Percentiles rank a stretch among this genome's conserved stretches.
These are phyloP conservation scores for Chaetorhynchus papuensis DNA, from an alignment of 2,113 vertebrate genomes.

Conservation along the genomic window DNA sequence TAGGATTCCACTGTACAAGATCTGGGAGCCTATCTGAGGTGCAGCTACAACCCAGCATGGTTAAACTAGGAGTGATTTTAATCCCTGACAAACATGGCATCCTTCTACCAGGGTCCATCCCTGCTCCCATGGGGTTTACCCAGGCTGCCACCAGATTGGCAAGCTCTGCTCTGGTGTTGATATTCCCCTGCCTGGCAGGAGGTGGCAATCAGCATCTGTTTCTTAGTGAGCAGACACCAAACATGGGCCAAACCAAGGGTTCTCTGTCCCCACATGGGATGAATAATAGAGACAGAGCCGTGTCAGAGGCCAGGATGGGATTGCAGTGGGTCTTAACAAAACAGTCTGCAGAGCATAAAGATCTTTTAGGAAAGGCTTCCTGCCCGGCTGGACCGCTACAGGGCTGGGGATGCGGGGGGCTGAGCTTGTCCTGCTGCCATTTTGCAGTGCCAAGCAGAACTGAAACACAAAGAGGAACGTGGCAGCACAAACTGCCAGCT, in stretches of 20 bases:
- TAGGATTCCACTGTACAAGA: not conserved
- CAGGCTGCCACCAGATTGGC: not conserved
- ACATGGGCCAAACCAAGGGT: accelerated
- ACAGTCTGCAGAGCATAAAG: not conserved
- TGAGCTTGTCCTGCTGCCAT: not conserved
- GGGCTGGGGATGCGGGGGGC: not conserved
- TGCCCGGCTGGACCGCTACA: not conserved
- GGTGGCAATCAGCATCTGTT: not conserved
- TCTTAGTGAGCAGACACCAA: not conserved
- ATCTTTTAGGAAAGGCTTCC: not conserved
- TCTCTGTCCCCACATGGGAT: not conserved
- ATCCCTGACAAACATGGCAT: not conserved
- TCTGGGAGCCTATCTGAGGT: not conserved
- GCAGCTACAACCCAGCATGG: not conserved
- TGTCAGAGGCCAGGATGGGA: not conserved
- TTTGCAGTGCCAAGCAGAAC: constrained; percentile 17
- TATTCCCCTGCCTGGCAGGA: not conserved
- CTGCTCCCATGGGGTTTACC: not conserved
- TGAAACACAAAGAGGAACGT: constrained; percentile 10
- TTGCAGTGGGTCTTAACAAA: not conserved
- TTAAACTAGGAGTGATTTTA: not conserved
- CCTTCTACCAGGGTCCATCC: not conserved
- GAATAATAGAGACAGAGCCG: not conserved
- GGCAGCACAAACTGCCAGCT: not conserved
- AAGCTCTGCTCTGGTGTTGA: not conserved